These are phyloP conservation scores for Martes martes DNA, from an alignment of 2,113 vertebrate genomes.

Conservation along the genomic window DNA sequence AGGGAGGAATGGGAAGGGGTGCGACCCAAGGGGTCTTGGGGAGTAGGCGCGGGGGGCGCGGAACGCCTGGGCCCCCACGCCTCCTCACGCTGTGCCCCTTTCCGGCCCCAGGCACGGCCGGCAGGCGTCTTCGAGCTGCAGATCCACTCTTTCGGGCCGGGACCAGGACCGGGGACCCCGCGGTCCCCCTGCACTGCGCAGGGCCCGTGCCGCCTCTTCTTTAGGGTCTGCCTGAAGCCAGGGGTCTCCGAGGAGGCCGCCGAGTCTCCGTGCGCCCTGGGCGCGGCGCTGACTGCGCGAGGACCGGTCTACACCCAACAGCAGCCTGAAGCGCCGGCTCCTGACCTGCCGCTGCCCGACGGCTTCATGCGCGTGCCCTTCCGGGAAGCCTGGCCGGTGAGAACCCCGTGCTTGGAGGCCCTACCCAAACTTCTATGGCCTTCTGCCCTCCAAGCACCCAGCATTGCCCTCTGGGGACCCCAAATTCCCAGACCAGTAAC, in stretches of 20 bases:
- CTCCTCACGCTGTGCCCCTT: background rate
- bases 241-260: conserved; percentile 83
- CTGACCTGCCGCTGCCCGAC: conserved; percentile 79
- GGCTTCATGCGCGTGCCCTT: conserved; percentile 86
- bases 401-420: background rate
- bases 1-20: background rate
- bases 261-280: conserved; percentile 89
- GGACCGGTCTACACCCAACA: conserved; percentile 78
- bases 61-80: background rate
- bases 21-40: background rate
- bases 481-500: background rate
- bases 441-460: background rate
- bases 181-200: conserved; percentile 51
- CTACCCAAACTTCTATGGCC: too few relatives aligned
- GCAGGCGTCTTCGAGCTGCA: conserved; percentile 91
- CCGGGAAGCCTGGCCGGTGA: conserved; percentile 91
- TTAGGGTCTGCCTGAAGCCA: conserved; percentile 91
- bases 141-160: conserved; percentile 84
- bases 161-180: conserved; percentile 15
- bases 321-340: conserved; percentile 77
- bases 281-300: conserved; percentile 81
- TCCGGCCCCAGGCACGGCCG: conserved; percentile 76
- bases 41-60: background rate
- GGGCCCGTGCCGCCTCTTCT: conserved; percentile 87
- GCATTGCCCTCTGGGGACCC: background rate